Conservation (phyloP, 1,140 invertebrate genomes). For the Drosophila carrolli region DNA sequence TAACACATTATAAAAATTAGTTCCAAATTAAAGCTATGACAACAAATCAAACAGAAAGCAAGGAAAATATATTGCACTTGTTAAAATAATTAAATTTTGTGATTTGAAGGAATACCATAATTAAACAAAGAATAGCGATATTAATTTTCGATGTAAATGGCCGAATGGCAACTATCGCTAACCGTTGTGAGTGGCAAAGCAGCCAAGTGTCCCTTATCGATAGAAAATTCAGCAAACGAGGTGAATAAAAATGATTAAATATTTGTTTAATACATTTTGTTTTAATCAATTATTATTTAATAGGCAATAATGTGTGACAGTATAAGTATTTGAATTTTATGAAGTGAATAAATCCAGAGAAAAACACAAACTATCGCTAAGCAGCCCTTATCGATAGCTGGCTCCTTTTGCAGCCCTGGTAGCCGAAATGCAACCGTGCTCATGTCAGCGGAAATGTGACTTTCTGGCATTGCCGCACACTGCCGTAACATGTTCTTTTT, state of each 20-base stretch:
- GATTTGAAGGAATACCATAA: no score
- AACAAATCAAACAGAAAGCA: no score
- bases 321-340: accelerated
- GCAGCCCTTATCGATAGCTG: background rate
- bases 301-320: accelerated
- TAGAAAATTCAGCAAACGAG: background rate
- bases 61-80: no score
- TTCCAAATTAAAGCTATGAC: no score
- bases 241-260: background rate
- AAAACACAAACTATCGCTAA: background rate
- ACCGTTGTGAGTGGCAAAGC: background rate
- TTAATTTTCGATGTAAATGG: background rate
- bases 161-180: background rate
- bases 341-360: background rate
- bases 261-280: no score
- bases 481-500: constrained; percentile 83
- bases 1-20: no score
- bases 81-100: no score
- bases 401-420: constrained; percentile 29
- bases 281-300: accelerated
- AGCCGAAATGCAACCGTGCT: constrained; percentile 51
- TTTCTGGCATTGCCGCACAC: constrained; percentile 68
- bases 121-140: no score
- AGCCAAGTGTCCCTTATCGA: background rate
- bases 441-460: constrained; percentile 48